phyloP scores from a whole-genome alignment of 1,140 invertebrate genomes.

The Pomacea maculata region DNA sequence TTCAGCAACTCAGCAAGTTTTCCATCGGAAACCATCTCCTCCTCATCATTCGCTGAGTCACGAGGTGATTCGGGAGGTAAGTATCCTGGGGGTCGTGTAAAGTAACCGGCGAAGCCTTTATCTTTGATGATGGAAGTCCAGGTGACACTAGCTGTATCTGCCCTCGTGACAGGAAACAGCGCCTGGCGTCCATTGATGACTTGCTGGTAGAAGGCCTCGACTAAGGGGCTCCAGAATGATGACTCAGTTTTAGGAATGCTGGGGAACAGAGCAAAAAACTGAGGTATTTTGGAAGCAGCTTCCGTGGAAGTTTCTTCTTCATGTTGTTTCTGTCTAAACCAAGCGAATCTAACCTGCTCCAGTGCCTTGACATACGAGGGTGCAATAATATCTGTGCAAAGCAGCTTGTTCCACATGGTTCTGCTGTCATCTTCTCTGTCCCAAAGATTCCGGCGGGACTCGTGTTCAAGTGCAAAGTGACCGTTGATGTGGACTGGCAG shows the following conservation, averaged over 20 bases:
- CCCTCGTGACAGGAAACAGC: slow-evolving; percentile 16
- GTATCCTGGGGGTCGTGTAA: not conserved
- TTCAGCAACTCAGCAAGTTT: slow-evolving; percentile 5
- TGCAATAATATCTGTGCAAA: slow-evolving; percentile 45
- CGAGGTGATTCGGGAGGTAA: no score
- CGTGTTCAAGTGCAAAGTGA: slow-evolving; percentile 60
- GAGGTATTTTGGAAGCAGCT: slow-evolving; percentile 2
- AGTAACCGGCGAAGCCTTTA: slow-evolving; percentile 6
- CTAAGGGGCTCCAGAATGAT: slow-evolving; percentile 25
- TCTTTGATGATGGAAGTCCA: slow-evolving; percentile 4
- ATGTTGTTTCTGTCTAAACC: slow-evolving; percentile 2
- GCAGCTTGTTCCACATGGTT: slow-evolving; percentile 49
- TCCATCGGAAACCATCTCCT: not conserved
- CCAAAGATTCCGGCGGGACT: slow-evolving; percentile 56
- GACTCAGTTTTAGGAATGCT: not conserved
- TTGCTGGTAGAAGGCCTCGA: slow-evolving; percentile 6
- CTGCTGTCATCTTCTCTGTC: slow-evolving; percentile 27
- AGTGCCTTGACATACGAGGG: slow-evolving; percentile 44
- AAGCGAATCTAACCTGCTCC: slow-evolving; percentile 15
- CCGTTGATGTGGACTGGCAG: slow-evolving; percentile 62
- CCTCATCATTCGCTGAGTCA: no score
- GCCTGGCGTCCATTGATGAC: not conserved
- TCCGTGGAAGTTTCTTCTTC: slow-evolving; percentile 1
- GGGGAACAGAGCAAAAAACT: slow-evolving; percentile 34
- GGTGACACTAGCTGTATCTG: not conserved